Base-by-base conservation (phyloP, 2,797 vertebrate genomes). In the Typhlichthys eigenmanni region DNA sequence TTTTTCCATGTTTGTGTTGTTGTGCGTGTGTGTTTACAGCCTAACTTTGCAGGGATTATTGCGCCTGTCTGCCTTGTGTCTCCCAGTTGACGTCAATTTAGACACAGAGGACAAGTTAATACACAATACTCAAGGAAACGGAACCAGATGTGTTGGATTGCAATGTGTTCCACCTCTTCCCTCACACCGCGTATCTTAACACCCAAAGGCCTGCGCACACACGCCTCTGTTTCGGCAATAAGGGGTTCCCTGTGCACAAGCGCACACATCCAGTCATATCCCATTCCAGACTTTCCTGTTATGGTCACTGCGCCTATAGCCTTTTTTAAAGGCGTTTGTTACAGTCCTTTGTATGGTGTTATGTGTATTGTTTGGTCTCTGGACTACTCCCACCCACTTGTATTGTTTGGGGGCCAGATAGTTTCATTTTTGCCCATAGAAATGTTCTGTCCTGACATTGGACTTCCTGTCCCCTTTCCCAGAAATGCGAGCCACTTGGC, bases 391-490 rank as follows among this genome's bases (percentile, higher is more conserved):
- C 14, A n/a, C 65, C 45, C 38, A 38, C 58, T 60, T 4, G 53
- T 52, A 72, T 63, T 68, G 60, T 79, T 53, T 3, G 12, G 29
- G 2, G 17, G 61, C 71, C 76, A 77, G 51, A 72, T n/a, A 55
- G 68, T 85, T 88, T 86, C 85, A 75, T 75, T 54, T 3, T 87
- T 90, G 69, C 17, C 79, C 76, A 82, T 86, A 86, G 91, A 62
- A 79, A 89, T 63, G 60, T 78, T 87, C 73, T 75, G 65, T 65
- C 64, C 75, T 68, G 72, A 79, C 70, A 76, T 76, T 55, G 76
- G 78, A 75, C 76, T 77, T 80, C 78, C 75, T 66, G 71, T 64
- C 84, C 70, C 38, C 71, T 75, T 72, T 85, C 76, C 73, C 75
- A 82, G 75, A 81, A 84, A 84, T 82, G 69, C 75, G 8, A 83